Percentiles rank a stretch among this genome's conserved stretches.
These are phyloP conservation scores for Anableps anableps DNA, from an alignment of 2,797 vertebrate genomes.

Conservation along the genomic window DNA sequence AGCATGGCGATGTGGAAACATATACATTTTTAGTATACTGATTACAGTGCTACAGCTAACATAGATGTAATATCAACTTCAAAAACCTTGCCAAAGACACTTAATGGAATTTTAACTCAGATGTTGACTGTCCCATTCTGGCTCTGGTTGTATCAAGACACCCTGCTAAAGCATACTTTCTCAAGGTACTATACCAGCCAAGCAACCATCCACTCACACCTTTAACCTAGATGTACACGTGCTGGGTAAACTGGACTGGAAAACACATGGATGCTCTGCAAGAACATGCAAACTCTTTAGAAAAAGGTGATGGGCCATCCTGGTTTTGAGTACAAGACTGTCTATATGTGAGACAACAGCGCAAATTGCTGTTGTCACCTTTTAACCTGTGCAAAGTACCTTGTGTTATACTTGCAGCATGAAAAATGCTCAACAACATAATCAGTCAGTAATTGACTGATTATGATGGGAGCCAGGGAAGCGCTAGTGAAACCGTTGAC, in stretches of 20 bases:
- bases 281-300: not conserved
- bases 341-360: not conserved
- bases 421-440: not conserved
- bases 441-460: not conserved
- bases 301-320: not conserved
- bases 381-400: not conserved
- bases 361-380: not conserved
- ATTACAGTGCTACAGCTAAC: not conserved
- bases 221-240: too few species aligned
- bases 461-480: not conserved
- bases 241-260: not conserved
- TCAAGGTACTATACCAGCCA: not conserved
- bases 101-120: not conserved
- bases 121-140: not conserved
- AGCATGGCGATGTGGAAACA: not conserved
- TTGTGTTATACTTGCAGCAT: not conserved
- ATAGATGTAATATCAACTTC: not conserved
- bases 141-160: not conserved
- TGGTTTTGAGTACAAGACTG: not conserved
- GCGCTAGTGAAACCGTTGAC: not conserved
- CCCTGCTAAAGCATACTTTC: too few species aligned
- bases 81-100: not conserved
- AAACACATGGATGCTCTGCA: not conserved
- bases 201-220: not conserved
- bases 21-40: not conserved